Evolutionary conservation across 2,888 invertebrate genomes (phyloP).

Genomic region (Eulithis testata): DNA sequence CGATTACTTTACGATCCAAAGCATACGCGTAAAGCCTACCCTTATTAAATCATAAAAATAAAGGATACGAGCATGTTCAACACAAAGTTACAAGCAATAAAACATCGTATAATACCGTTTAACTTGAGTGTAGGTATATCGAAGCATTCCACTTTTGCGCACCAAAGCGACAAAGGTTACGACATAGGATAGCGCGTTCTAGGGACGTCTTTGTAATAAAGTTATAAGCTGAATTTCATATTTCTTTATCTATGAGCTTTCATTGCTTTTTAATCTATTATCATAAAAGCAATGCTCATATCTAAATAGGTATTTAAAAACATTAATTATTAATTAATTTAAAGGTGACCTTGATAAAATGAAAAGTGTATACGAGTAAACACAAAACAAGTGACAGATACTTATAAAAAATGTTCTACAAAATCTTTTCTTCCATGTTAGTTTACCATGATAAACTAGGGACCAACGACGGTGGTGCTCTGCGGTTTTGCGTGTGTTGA

Average conservation of each 20-base stretch:
- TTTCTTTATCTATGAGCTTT: not conserved
- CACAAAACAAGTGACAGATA: too few species aligned
- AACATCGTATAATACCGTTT: slow-evolving; percentile 24
- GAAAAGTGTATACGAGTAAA: too few species aligned
- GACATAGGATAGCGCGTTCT: slow-evolving; percentile 22
- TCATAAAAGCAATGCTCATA: too few species aligned
- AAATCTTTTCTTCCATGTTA: not conserved
- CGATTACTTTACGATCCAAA: slow-evolving; percentile 13
- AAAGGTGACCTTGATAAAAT: too few species aligned
- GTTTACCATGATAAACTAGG: slow-evolving; percentile 34
- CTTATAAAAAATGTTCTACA: too few species aligned
- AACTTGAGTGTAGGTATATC: slow-evolving; percentile 23
- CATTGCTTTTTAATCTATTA: too few species aligned
- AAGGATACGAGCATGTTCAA: slow-evolving; percentile 31
- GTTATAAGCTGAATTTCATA: not conserved
- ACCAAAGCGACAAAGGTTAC: slow-evolving; percentile 37
- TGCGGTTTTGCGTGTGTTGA: slow-evolving; percentile 61
- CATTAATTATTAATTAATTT: too few species aligned
- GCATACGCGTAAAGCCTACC: slow-evolving; percentile 11
- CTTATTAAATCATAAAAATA: slow-evolving; percentile 31
- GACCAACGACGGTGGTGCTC: slow-evolving; percentile 1
- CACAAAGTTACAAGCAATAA: slow-evolving; percentile 47
- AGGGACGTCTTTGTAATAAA: slow-evolving; percentile 1
- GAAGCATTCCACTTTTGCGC: too few species aligned
- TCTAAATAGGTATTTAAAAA: too few species aligned